phyloP scores from a whole-genome alignment of 2,797 vertebrate genomes.

The Acipenser ruthenus region DNA sequence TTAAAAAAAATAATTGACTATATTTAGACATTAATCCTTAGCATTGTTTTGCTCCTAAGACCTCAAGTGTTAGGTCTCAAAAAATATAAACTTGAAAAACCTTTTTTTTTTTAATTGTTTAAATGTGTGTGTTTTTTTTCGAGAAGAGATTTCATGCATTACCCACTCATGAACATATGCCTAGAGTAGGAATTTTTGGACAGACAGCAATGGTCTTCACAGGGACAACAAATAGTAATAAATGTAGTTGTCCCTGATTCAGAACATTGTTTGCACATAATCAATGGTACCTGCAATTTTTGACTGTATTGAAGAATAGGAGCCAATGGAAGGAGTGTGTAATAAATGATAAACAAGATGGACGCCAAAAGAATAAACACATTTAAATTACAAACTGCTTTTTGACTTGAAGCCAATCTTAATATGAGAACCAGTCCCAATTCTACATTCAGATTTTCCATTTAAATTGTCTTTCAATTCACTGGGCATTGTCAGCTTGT shows the following conservation, averaged over 20 bases:
- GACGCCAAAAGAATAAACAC: conserved; percentile 6
- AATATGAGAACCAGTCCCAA: conserved; percentile 10
- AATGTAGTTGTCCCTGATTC: conserved; percentile 10
- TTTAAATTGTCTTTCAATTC: conserved; percentile 3
- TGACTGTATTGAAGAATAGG: neutral
- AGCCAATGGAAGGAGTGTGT: conserved; percentile 1
- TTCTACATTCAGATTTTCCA: conserved; percentile 2
- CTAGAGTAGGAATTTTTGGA: neutral
- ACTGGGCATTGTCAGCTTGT: conserved; percentile 7
- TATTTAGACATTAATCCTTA: too few relatives aligned
- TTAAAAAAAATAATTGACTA: too few relatives aligned
- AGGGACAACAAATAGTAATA: neutral
- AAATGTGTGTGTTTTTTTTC: too few relatives aligned
- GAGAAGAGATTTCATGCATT: neutral
- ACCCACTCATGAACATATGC: neutral
- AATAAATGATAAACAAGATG: neutral
- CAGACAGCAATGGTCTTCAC: too few relatives aligned
- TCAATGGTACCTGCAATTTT: neutral
- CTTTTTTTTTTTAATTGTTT: neutral
- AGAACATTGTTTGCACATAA: neutral
- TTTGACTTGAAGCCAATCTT: neutral
- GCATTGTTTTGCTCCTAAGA: too few relatives aligned
- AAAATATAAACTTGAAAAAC: too few relatives aligned
- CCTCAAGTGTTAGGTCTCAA: too few relatives aligned
- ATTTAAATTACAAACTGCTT: conserved; percentile 16